Conservation (phyloP, 2,113 vertebrate species). For the Strix uralensis region DNA sequence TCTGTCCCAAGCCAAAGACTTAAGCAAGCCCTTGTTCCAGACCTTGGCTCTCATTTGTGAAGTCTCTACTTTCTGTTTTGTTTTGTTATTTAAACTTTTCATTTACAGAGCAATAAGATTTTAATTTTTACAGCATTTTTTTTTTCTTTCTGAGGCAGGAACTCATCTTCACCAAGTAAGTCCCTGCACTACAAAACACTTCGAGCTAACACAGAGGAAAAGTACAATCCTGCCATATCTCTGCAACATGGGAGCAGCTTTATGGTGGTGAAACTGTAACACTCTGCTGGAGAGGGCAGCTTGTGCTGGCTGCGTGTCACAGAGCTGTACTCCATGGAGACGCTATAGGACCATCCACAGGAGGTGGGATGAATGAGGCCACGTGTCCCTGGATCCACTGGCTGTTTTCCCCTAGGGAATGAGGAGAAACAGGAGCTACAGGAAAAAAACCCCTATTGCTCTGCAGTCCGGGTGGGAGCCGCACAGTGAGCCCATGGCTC, state of each 20-base stretch:
- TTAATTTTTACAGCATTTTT: not conserved
- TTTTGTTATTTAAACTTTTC: not conserved
- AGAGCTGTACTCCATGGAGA: conserved; percentile 29
- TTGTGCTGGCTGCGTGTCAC: not conserved
- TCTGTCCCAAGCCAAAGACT: not conserved
- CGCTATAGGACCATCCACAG: not conserved
- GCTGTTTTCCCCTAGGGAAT: conserved; percentile 24
- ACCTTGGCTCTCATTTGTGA: not conserved
- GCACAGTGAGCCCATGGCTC: not conserved
- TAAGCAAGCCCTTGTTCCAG: not conserved
- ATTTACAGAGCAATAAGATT: not conserved
- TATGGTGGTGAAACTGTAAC: accelerated
- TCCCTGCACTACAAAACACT: not conserved
- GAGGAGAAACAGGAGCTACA: conserved; percentile 49
- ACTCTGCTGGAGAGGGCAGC: conserved; percentile 5
- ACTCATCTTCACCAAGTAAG: not conserved
- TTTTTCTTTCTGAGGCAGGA: not conserved
- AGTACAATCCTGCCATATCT: not conserved
- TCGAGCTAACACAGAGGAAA: not conserved
- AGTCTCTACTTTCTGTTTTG: not conserved
- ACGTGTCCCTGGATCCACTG: conserved; percentile 42
- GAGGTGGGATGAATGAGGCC: conserved; percentile 21
- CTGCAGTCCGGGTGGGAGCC: accelerated
- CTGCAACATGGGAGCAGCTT: not conserved
- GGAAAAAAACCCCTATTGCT: not conserved